phyloP scores from a whole-genome alignment of 2,888 invertebrate species.

The Andrena trimmerana region DNA sequence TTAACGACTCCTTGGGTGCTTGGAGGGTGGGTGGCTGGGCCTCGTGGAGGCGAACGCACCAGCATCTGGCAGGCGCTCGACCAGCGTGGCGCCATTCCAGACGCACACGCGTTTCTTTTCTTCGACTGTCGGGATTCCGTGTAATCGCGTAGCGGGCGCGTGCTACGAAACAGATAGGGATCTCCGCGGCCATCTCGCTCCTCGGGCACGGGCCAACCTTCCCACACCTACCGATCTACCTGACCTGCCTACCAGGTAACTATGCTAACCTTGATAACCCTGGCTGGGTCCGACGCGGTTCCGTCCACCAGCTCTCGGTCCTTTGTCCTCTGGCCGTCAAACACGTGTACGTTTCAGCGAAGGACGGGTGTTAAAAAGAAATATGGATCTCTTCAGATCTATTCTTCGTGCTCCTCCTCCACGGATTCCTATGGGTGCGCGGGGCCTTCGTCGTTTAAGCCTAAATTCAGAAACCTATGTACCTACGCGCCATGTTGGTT shows the following conservation, averaged over 20 bases:
- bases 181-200: slow-evolving; percentile 65
- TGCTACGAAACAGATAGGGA: slow-evolving; percentile 72
- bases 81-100: slow-evolving; percentile 52
- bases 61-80: slow-evolving; percentile 54
- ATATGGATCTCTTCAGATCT: slow-evolving; percentile 44
- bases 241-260: slow-evolving; percentile 62
- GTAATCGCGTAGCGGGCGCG: slow-evolving; percentile 75
- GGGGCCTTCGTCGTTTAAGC: not conserved
- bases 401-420: slow-evolving; percentile 6
- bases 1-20: no score
- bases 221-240: slow-evolving; percentile 53
- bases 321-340: slow-evolving; percentile 56
- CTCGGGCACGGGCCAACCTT: slow-evolving; percentile 69
- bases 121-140: slow-evolving; percentile 65
- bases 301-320: not conserved
- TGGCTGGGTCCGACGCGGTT: slow-evolving; percentile 12
- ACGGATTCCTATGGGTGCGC: not conserved
- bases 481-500: no score
- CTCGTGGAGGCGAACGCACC: not conserved
- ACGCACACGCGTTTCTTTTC: slow-evolving; percentile 67
- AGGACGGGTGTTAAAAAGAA: slow-evolving; percentile 54
- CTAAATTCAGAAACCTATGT: no score
- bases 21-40: not conserved
- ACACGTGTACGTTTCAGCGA: slow-evolving; percentile 58
- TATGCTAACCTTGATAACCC: slow-evolving; percentile 66